These are phyloP conservation scores for Lateolabrax maculatus DNA, from an alignment of 2,797 vertebrate genomes.

Conservation along the genomic window DNA sequence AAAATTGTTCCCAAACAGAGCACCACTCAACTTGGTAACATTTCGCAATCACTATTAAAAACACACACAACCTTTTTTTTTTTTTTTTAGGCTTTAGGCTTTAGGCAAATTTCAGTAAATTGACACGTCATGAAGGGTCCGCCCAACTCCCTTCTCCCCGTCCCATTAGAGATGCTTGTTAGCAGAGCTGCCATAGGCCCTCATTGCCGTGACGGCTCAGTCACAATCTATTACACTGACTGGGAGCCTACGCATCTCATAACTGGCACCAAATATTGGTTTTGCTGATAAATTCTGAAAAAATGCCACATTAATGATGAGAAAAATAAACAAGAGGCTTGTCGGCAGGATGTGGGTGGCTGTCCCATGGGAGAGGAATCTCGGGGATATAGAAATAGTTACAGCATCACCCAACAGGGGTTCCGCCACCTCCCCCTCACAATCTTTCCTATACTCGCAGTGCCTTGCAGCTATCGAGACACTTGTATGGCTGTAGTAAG, in stretches of 20 bases:
- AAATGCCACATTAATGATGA: constrained; percentile 69
- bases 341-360: constrained; percentile 71
- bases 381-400: constrained; percentile 76
- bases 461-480: constrained; percentile 62
- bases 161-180: constrained; percentile 70
- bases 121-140: constrained; percentile 57
- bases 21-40: constrained; percentile 17
- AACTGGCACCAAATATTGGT: constrained; percentile 82
- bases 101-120: constrained; percentile 51
- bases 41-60: constrained; percentile 49
- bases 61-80: constrained; percentile 32
- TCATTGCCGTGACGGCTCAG: constrained; percentile 67
- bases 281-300: constrained; percentile 77
- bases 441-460: constrained; percentile 34
- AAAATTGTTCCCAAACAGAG: constrained; percentile 33
- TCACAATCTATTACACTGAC: constrained; percentile 73
- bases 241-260: constrained; percentile 62
- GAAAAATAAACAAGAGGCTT: constrained; percentile 77
- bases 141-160: constrained; percentile 30
- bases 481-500: constrained; percentile 57
- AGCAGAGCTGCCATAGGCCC: constrained; percentile 71
- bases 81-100: constrained; percentile 39
- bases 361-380: constrained; percentile 70
- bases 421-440: constrained; percentile 59
- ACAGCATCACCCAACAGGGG: constrained; percentile 69